These are phyloP conservation scores for Matsumyia berberina DNA, from an alignment of 2,888 invertebrate genomes.

Conservation along the genomic window DNA sequence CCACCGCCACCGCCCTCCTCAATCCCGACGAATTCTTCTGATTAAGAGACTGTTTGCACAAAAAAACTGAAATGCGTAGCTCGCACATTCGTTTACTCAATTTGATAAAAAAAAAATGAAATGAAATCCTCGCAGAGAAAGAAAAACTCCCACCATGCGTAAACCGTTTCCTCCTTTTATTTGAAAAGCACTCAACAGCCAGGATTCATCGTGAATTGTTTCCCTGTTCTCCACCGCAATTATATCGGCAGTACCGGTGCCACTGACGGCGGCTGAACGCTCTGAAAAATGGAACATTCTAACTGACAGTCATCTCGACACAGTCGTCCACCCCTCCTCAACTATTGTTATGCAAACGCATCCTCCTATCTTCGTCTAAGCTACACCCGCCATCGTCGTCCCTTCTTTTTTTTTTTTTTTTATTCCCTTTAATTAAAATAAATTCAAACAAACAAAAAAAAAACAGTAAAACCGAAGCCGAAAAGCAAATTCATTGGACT, in stretches of 20 bases:
- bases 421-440: constrained; percentile 69
- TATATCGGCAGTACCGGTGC: constrained; percentile 54
- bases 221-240: constrained; percentile 79
- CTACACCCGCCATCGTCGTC: constrained; percentile 3
- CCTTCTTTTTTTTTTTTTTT: constrained; percentile 20
- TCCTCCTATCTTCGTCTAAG: constrained; percentile 59
- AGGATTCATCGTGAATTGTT: constrained; percentile 81
- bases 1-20: background rate
- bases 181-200: constrained; percentile 84
- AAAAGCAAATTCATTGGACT: constrained; percentile 73
- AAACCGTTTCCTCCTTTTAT: constrained; percentile 78
- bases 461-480: constrained; percentile 52
- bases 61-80: constrained; percentile 65
- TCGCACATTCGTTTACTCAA: constrained; percentile 68
- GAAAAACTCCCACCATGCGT: constrained; percentile 73
- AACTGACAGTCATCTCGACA: constrained; percentile 59
- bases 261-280: constrained; percentile 14
- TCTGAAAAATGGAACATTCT: constrained; percentile 66
- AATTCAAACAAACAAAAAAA: constrained; percentile 68
- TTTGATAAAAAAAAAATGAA: constrained; percentile 54
- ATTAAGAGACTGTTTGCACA: constrained; percentile 63
- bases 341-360: constrained; percentile 64
- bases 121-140: constrained; percentile 47
- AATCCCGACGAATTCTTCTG: constrained; percentile 50
- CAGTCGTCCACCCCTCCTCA: constrained; percentile 32